Percentiles rank a stretch among this genome's conserved stretches.
These are phyloP conservation scores for Odocoileus hemionus DNA, from an alignment of 2,113 vertebrate species.

Conservation along the genomic window DNA sequence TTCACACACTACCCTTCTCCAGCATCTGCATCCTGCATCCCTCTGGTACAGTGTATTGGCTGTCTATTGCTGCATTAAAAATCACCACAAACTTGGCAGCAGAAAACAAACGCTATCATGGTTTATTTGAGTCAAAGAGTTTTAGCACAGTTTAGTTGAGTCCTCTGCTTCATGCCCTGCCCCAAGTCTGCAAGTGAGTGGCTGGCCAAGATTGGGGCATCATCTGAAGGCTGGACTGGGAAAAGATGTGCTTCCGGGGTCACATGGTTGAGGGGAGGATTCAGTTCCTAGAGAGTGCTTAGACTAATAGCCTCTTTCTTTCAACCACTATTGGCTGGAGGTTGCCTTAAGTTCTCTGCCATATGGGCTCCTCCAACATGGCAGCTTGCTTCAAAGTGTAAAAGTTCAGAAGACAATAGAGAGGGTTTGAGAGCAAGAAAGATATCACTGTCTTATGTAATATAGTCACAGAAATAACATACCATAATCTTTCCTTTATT, in stretches of 20 bases:
- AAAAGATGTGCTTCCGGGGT: background rate
- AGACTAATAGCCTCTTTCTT: background rate
- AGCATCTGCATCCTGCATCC: background rate
- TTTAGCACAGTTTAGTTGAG: background rate
- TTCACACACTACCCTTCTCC: background rate
- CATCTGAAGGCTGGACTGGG: background rate
- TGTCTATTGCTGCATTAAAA: background rate
- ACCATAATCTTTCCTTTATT: background rate
- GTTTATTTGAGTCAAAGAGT: background rate
- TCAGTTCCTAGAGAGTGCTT: background rate
- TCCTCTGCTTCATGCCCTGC: background rate
- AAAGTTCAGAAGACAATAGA: background rate
- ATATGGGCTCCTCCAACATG: background rate
- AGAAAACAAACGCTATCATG: background rate
- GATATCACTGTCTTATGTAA: background rate
- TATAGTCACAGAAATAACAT: background rate
- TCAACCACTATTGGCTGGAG: background rate
- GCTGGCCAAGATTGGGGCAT: background rate
- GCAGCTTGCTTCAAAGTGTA: background rate
- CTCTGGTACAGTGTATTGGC: background rate
- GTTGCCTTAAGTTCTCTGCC: background rate
- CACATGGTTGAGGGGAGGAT: background rate
- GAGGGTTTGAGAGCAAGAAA: background rate
- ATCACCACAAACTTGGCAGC: background rate
- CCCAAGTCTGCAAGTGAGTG: background rate